These are phyloP conservation scores for Eupithecia inturbata DNA, from an alignment of 2,888 invertebrate genomes.

Conservation along the genomic window DNA sequence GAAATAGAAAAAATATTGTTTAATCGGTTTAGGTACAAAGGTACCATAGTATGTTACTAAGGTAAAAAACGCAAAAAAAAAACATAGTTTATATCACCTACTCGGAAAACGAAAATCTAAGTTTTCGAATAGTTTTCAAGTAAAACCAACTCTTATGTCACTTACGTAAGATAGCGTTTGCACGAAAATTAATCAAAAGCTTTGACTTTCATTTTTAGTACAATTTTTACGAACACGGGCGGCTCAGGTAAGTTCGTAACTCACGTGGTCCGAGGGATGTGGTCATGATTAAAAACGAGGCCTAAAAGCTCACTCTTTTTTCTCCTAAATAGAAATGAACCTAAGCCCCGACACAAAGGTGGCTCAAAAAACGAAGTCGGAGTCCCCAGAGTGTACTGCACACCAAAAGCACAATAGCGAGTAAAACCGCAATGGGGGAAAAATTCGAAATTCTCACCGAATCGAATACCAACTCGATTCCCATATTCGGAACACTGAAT, in stretches of 20 bases:
- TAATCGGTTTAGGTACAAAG: too few relatives aligned
- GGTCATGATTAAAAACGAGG: background rate
- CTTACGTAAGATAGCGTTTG: too few relatives aligned
- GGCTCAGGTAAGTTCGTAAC: background rate
- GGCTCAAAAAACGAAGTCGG: constrained; percentile 17
- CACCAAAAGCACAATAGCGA: constrained; percentile 16
- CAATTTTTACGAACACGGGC: too few relatives aligned
- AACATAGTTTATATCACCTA: too few relatives aligned
- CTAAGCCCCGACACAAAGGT: constrained; percentile 13
- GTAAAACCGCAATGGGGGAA: constrained; percentile 8
- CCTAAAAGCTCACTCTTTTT: background rate
- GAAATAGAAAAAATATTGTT: too few relatives aligned
- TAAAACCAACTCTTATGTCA: too few relatives aligned
- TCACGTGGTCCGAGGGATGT: background rate
- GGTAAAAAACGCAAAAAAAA: too few relatives aligned
- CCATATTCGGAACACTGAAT: constrained; percentile 7
- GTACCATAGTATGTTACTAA: too few relatives aligned
- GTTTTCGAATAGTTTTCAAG: too few relatives aligned
- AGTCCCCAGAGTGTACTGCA: constrained; percentile 7
- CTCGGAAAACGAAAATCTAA: too few relatives aligned
- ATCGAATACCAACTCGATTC: constrained; percentile 26
- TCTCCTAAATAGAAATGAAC: background rate
- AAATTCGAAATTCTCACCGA: constrained; percentile 23
- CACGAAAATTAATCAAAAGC: too few relatives aligned
- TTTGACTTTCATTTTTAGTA: too few relatives aligned